A percentile compares a stretch with the other conserved stretches of the same genome.
Evolutionary conservation across 2,888 invertebrate species (phyloP).

Genomic region (Callosobruchus maculatus): DNA sequence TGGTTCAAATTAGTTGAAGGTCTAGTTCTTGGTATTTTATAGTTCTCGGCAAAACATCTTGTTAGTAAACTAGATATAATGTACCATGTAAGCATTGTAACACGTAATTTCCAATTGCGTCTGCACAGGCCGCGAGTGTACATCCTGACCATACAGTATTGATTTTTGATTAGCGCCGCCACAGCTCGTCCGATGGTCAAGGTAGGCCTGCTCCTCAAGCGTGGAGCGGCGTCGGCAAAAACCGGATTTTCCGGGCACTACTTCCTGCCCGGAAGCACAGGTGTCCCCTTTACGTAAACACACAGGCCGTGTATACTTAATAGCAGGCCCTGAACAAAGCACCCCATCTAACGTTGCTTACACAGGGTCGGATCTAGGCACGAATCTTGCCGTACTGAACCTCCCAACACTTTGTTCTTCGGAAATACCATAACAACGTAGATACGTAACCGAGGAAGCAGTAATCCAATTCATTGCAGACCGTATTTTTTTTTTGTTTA

Average conservation of each 20-base stretch:
- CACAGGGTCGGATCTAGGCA: background rate
- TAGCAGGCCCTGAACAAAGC: background rate
- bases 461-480: too few species aligned
- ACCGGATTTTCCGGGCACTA: slow-evolving; percentile 34
- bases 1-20: too few species aligned
- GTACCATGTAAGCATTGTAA: too few species aligned
- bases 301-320: slow-evolving; percentile 12
- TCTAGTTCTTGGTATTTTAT: too few species aligned
- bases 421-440: too few species aligned
- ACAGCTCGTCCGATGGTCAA: background rate
- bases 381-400: background rate
- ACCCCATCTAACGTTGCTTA: background rate
- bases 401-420: too few species aligned
- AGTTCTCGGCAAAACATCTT: too few species aligned
- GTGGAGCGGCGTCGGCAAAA: background rate
- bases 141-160: background rate
- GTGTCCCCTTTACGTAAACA: slow-evolving; percentile 44
- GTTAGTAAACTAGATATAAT: too few species aligned
- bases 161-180: background rate
- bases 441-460: too few species aligned
- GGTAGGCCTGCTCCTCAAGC: background rate
- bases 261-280: slow-evolving; percentile 44
- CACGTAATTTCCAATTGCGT: background rate
- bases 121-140: background rate
- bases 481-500: too few species aligned